Evolutionary conservation across 2,888 invertebrate genomes (phyloP), one percentile per base, ranked within the genome.

Genomic region (Cephus pulcher): DNA sequence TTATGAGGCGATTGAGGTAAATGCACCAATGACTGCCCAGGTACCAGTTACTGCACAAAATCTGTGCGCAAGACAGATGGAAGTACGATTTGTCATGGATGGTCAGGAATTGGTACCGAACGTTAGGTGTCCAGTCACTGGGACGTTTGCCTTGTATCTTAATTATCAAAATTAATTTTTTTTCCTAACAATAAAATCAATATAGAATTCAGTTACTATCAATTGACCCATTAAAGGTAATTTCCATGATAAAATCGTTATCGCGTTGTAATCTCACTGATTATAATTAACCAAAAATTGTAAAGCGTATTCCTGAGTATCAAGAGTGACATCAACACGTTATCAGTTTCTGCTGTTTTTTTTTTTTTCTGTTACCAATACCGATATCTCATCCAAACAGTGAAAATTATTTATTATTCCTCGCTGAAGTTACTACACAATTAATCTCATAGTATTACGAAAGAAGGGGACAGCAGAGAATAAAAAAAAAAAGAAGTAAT

Each of bases 371-470:
- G 56, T 56, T 56, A 56, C 56, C 56, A 23, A 56, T 40, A 40
- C 40, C 40, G 23, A 56, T 56, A 69, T 76, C 69, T 71, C 69
- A 73, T 78, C 77, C 80, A 79, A 82, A 81, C 73, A 77, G 74
- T 75, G 76, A 81, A 73, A 15, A 78, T 74, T 73, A 76, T 82
- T 78, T 80, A 78, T 84, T 81, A 84, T 83, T 84, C 82, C 85
- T 83, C 80, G 80, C 83, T 82, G 78, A 82, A 79, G 80, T 76
- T 81, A 85, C 76, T 71, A 71, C 78, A 76, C 68, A 76, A 73
- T 78, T 78, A 34, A 78, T 75, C 75, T 56, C 73, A n/a, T 85
- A 86, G 83, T 85, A 87, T 86, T 87, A 84, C 78, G 80, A 80
- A 75, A 74, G 76, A 76, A 79, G 69, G 75, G 56, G 76, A 79